These are phyloP conservation scores for Camponotus floridanus DNA, from an alignment of 1,140 invertebrate genomes.

Conservation along the genomic window DNA sequence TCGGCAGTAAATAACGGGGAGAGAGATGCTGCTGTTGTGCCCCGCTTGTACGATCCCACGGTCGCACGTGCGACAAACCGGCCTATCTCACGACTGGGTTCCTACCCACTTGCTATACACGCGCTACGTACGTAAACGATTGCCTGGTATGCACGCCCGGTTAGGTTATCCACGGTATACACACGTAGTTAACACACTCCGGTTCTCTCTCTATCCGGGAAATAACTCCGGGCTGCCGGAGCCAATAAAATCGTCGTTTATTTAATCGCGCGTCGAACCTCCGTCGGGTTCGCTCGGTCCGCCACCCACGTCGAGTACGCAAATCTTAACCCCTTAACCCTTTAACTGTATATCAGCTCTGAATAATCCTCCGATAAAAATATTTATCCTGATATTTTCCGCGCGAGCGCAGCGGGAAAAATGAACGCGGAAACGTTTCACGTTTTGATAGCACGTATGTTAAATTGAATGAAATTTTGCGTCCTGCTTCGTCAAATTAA, in stretches of 20 bases:
- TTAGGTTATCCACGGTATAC: constrained; percentile 49
- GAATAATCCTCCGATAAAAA: background rate
- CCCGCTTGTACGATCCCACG: constrained; percentile 62
- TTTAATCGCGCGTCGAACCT: constrained; percentile 57
- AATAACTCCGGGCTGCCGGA: constrained; percentile 35
- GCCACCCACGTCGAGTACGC: constrained; percentile 36
- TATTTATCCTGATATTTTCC: background rate
- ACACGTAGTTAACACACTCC: constrained; percentile 57
- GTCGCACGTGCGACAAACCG: constrained; percentile 63
- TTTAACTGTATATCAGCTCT: background rate
- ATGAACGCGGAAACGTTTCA: background rate
- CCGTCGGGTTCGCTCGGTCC: constrained; percentile 2
- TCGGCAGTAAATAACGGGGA: constrained; percentile 58
- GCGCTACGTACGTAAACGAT: constrained; percentile 50
- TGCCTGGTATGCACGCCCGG: constrained; percentile 41
- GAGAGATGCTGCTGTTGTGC: constrained; percentile 53
- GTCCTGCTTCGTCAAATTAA: background rate
- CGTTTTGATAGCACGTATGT: background rate
- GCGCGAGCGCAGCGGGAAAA: background rate
- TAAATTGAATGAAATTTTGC: background rate
- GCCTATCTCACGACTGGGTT: constrained; percentile 50
- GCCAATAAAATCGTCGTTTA: constrained; percentile 61
- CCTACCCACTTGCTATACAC: constrained; percentile 46
- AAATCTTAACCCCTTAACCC: constrained; percentile 10
- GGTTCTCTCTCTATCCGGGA: constrained; percentile 48